A percentile compares a stretch with the other conserved stretches of the same genome.
Evolutionary conservation across 2,113 vertebrate genomes (phyloP).

Genomic region (Chaetodon trifascialis): DNA sequence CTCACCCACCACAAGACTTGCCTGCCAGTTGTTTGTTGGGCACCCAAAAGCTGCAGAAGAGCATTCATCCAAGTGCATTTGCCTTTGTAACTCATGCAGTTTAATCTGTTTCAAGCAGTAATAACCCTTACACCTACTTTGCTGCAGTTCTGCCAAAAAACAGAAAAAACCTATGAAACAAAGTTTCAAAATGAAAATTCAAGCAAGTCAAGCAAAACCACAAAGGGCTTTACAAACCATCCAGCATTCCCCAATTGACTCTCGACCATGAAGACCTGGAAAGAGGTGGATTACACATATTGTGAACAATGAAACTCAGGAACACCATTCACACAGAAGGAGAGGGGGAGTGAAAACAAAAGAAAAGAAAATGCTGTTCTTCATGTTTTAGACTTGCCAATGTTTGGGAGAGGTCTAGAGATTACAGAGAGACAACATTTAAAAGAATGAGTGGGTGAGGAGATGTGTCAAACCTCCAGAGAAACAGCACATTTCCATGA

Average conservation of each 20-base stretch:
- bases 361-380: background rate
- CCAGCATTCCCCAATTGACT: background rate
- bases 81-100: too few relatives aligned
- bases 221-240: background rate
- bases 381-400: background rate
- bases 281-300: background rate
- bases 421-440: background rate
- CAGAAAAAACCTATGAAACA: background rate
- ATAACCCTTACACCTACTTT: too few relatives aligned
- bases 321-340: background rate
- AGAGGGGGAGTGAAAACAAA: background rate
- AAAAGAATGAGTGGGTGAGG: constrained; percentile 34
- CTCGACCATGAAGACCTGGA: background rate
- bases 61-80: too few relatives aligned
- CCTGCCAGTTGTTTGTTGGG: too few relatives aligned
- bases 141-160: too few relatives aligned
- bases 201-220: too few relatives aligned
- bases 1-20: too few relatives aligned
- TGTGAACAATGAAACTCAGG: background rate
- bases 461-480: constrained; percentile 35
- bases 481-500: constrained; percentile 18
- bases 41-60: too few relatives aligned
- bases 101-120: too few relatives aligned
- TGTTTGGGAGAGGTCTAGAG: background rate
- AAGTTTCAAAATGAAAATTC: background rate